A percentile compares a stretch with the other conserved stretches of the same genome.
Evolutionary conservation across 2,888 invertebrate species (phyloP).

Genomic region (Drosophila anomelani): DNA sequence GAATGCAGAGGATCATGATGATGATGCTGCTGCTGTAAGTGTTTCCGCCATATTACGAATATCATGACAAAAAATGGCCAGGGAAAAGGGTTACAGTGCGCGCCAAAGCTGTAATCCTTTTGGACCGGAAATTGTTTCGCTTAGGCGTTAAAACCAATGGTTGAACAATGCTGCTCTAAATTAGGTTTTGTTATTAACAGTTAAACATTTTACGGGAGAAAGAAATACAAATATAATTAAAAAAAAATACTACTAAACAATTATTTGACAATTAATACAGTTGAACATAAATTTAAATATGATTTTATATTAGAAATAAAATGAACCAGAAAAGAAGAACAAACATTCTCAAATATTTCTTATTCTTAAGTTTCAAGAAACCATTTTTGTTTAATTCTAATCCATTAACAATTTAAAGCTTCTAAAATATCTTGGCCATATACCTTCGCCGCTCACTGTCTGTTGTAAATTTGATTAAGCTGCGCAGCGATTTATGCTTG

Average conservation of each 20-base stretch:
- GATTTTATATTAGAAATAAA: too few species aligned
- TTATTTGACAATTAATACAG: too few species aligned
- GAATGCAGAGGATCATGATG: conserved; percentile 42
- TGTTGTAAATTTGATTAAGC: conserved; percentile 66
- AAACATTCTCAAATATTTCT: neutral
- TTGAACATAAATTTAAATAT: too few species aligned
- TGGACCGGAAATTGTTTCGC: neutral
- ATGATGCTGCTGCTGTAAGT: conserved; percentile 54
- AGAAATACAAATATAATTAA: too few species aligned
- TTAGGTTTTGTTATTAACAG: neutral
- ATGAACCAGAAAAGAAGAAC: too few species aligned
- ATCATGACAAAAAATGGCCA: conserved; percentile 12
- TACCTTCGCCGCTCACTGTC: conserved; percentile 31
- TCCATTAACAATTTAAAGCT: neutral
- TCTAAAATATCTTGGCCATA: neutral
- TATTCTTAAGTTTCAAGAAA: neutral
- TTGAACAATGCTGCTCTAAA: too few species aligned
- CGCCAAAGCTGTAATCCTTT: neutral
- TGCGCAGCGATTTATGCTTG: conserved; percentile 53
- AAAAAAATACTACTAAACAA: too few species aligned
- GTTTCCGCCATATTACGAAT: conserved; percentile 60
- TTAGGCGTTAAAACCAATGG: neutral
- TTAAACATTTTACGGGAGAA: neutral
- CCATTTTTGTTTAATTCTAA: neutral
- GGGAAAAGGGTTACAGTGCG: neutral